Base-by-base conservation (phyloP, 2,888 invertebrate species). In the Pterostichus madidus region DNA sequence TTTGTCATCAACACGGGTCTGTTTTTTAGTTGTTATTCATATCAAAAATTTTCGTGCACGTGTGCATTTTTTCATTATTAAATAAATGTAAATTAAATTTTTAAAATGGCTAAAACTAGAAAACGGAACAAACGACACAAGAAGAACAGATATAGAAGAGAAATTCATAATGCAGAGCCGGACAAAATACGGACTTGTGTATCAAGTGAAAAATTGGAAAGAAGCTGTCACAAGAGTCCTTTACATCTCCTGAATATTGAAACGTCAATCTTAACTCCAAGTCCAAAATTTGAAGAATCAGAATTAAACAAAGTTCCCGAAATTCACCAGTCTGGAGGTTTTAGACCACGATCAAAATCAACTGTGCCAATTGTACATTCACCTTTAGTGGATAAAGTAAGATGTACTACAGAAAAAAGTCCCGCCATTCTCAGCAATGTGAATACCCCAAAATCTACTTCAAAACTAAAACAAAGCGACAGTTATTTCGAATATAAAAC, bases 71-170 rank as follows among this genome's bases (percentile, higher is more conserved):
- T 56, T 56, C 53, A 59, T 53, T 15, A 56, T 17, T 31, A 17
- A 59, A 24, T 6, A 31, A 64, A 56, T 56, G 31, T 64, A 64
- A 11, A 10, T 59, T 17, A 6, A 59, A 24, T 7, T 39, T 39
- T 68, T 15, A 75, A 75, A 75, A 81, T 81, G 81, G 81, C 81
- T 17, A 81, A 81, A 75, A 81, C 81, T 5, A 73, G 35, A 81
- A 81, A 80, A 56, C 44, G 73, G 24, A 53, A 52, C 8, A 71
- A 80, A 35, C 71, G 80, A 56, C 56, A 49, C 24, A 59, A 24
- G 15, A 75, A 49, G 56, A 13, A 39, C 44, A 75, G 32, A 61
- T 31, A 75, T 44, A 71, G 44, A 52, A 49, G 35, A 31, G 52
- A 13, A 32, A 39, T 17, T 6, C 24, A 49, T n/a, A 68, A 71